phyloP scores from a whole-genome alignment of 2,888 invertebrate genomes.

The Microctonus brassicae region DNA sequence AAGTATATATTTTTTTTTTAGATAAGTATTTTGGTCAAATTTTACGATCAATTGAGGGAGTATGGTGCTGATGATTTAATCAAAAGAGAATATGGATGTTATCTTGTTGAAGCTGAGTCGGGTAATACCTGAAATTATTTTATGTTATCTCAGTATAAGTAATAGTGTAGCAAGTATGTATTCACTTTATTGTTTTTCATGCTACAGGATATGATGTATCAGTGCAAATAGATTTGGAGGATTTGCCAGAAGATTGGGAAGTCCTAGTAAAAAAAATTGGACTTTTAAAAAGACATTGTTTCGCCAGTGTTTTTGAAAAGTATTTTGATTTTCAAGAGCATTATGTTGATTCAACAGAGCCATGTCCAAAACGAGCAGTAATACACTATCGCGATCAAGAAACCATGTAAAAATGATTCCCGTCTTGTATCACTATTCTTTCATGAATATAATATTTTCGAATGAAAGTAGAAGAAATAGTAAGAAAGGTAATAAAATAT shows the following conservation, averaged over 20 bases:
- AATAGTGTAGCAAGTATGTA: slow-evolving; percentile 1
- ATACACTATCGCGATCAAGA: slow-evolving; percentile 99
- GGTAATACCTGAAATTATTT: slow-evolving; percentile 73
- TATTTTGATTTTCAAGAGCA: slow-evolving; percentile 98
- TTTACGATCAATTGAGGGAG: slow-evolving; percentile 97
- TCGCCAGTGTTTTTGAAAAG: slow-evolving; percentile 99
- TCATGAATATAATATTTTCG: not conserved
- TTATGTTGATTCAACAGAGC: slow-evolving; percentile 97
- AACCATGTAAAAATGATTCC: slow-evolving; percentile 82
- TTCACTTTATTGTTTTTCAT: not conserved
- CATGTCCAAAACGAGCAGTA: slow-evolving; percentile 93
- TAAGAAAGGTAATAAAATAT: slow-evolving; percentile 16
- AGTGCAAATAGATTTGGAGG: slow-evolving; percentile 91
- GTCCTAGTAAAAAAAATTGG: slow-evolving; percentile 92
- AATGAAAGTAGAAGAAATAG: slow-evolving; percentile 32
- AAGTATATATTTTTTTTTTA: slow-evolving; percentile 66
- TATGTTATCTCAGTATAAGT: not conserved
- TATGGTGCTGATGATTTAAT: slow-evolving; percentile 98
- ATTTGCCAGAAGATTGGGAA: slow-evolving; percentile 92
- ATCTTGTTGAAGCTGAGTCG: slow-evolving; percentile 87
- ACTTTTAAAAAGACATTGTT: slow-evolving; percentile 96
- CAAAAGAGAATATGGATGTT: slow-evolving; percentile 90
- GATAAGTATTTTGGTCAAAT: slow-evolving; percentile 98
- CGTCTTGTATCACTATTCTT: slow-evolving; percentile 45
- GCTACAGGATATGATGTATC: slow-evolving; percentile 92